Percentiles rank a stretch among this genome's conserved stretches.
Evolutionary conservation across 2,888 invertebrate species (phyloP).

Genomic region (Tethea ocularis): DNA sequence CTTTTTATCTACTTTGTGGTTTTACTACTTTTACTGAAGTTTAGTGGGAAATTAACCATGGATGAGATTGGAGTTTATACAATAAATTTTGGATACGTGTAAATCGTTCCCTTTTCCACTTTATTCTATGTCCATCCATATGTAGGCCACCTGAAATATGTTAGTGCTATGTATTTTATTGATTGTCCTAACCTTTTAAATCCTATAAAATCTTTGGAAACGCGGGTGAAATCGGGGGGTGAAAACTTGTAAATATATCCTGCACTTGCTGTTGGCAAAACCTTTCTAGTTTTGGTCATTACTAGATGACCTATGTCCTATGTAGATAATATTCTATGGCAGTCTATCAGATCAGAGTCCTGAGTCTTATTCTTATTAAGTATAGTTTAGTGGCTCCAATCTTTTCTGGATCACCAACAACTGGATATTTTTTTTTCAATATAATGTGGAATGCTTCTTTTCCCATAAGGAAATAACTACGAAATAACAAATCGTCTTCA

Average conservation of each 20-base stretch:
- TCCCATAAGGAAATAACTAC: conserved; percentile 40
- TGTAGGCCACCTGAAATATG: too few relatives aligned
- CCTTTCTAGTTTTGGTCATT: too few relatives aligned
- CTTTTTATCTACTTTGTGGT: background rate
- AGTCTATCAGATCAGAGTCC: too few relatives aligned
- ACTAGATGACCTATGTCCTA: background rate
- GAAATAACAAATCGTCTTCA: conserved; percentile 51
- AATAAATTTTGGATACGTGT: background rate
- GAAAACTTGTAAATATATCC: background rate
- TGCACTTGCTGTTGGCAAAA: background rate
- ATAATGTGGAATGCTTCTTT: conserved; percentile 22
- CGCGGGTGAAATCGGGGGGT: too few relatives aligned
- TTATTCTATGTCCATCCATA: background rate
- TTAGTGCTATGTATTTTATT: too few relatives aligned
- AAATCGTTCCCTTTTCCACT: background rate
- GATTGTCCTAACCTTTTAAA: too few relatives aligned
- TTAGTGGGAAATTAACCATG: conserved; percentile 6
- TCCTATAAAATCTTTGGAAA: too few relatives aligned
- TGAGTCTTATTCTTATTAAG: too few relatives aligned
- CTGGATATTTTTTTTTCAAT: background rate
- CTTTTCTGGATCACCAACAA: too few relatives aligned
- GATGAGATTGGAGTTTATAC: background rate
- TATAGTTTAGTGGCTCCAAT: too few relatives aligned
- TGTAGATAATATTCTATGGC: too few relatives aligned
- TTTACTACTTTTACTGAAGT: background rate